phyloP scores from a whole-genome alignment of 30 jellyfish, hydroid and myxozoan genomes.

The Nemopilema nomurai region DNA sequence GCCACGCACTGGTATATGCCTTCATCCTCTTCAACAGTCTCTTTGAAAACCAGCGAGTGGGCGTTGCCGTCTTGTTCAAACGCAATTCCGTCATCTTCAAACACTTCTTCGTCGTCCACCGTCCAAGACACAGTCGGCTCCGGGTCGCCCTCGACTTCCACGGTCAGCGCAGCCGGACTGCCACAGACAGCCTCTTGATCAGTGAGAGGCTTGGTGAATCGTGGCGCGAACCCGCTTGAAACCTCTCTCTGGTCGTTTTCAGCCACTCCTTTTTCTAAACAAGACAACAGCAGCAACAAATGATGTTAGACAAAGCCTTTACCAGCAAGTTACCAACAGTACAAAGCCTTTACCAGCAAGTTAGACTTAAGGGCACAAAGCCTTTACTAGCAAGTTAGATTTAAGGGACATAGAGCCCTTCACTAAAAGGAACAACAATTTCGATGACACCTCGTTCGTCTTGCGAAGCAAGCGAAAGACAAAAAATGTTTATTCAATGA shows the following conservation, averaged over 20 bases:
- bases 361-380: too few species aligned
- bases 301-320: too few species aligned
- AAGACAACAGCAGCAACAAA: neutral
- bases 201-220: constrained; percentile 49
- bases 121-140: constrained; percentile 82
- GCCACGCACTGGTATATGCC: constrained; percentile 71
- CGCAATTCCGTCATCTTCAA: constrained; percentile 67
- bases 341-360: too few species aligned
- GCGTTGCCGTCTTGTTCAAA: constrained; percentile 46
- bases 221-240: constrained; percentile 60
- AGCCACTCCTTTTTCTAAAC: constrained; percentile 36
- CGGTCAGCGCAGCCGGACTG: constrained; percentile 76
- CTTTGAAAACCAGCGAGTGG: constrained; percentile 56
- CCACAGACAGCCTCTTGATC: constrained; percentile 80
- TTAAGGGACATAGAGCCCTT: too few species aligned
- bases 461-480: too few species aligned
- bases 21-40: constrained; percentile 83
- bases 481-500: too few species aligned
- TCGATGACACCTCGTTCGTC: too few species aligned
- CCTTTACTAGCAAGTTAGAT: too few species aligned
- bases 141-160: constrained; percentile 67
- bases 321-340: too few species aligned
- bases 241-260: neutral
- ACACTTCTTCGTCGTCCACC: constrained; percentile 73
- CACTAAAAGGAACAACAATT: too few species aligned